Base-by-base conservation (phyloP, 1,140 invertebrate genomes). In the Danaus melanippus region DNA sequence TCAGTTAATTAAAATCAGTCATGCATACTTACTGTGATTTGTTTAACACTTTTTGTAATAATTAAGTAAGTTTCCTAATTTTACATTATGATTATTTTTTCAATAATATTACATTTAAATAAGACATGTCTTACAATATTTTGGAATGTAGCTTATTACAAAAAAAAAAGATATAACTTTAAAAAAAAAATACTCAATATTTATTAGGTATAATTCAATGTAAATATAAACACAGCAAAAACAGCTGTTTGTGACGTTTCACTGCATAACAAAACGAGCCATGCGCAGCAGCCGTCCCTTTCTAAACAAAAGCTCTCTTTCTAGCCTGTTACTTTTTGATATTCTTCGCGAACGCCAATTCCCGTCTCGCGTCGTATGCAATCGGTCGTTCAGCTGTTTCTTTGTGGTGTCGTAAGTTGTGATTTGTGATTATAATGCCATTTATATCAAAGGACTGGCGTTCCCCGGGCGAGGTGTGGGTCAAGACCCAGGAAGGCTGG, bases 401-500 rank as follows among this genome's bases (percentile, higher is more conserved):
- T 54, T 50, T 63, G 52, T 54, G 53, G 56, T 58, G 62, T 54
- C 50, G 63, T 52, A 71, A 76, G 58, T 77, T 71, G 61, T 72
- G 67, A 62, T 72, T 76, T 70, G 74, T 79, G 73, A 71, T 67
- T 60, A 81, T 74, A 69, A 99, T 99, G 97, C 97, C 97, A 67
- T 99, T 98, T 89, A 95, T 95, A 86, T 96, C 94, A 32, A 95
- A 95, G 88, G 94, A 96, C 88, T 96, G 94, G 94, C 90, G 97
- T 74, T 98, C 96, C 55, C 96, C 97, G 43, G 98, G 98, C 41
- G 97, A 99, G 84, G 94, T 95, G 74, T 99, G 98, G 98, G 96
- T 99, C 11, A 97, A 98, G 89, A 98, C 97, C 40, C 92, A 95
- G 65, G 95, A 97, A 85, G 96, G 97, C 55, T 98, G 96, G 96